Base-by-base conservation (phyloP, 2,888 invertebrate genomes). In the Heliconius hortense region DNA sequence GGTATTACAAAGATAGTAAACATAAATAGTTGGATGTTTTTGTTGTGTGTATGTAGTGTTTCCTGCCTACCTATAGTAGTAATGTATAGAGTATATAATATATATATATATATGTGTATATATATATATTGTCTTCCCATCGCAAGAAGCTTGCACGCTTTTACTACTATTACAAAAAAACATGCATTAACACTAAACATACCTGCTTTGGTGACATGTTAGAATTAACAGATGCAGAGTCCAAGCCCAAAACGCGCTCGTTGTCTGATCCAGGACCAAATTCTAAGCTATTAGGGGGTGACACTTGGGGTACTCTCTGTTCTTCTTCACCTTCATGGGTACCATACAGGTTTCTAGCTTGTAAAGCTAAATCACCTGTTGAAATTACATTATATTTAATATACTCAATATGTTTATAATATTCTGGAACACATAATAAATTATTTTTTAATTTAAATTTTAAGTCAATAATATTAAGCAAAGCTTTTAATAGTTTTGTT, bases 181-280 rank as follows among this genome's bases (percentile, higher is more conserved):
- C 13, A 43, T n/a, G 43, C 15, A 18, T 53, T 43, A 35, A 39
- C 39, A 70, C 21, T 71, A 15, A n/a, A 62, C 21, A 82, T 85
- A 95, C 95, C 95, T 97, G 97, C 91, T 97, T 97, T 88, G 97
- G 97, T 80, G 97, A 97, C 93, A 97, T 96, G 90, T 96, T 96
- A 68, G 96, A 95, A 87, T 97, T 96, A 86, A 96, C 92, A 84
- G 96, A 95, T 87, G 96, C 96, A 84, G 96, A 96, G 94, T 98
- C 97, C 84, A 98, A 96, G 80, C 97, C 96, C 85, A 97, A 91
- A 87, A 98, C 96, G 87, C 97, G 97, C 92, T 98, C 98, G 86
- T 97, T 97, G 85, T 97, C 97, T 84, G 95, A 95, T 80, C 96
- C 93, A 77, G 92, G 90, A 3, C 94, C 96, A 95, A 97, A 97